These are phyloP conservation scores for Propithecus perrieri DNA, from an alignment of 2,797 vertebrate species.

Conservation along the genomic window DNA sequence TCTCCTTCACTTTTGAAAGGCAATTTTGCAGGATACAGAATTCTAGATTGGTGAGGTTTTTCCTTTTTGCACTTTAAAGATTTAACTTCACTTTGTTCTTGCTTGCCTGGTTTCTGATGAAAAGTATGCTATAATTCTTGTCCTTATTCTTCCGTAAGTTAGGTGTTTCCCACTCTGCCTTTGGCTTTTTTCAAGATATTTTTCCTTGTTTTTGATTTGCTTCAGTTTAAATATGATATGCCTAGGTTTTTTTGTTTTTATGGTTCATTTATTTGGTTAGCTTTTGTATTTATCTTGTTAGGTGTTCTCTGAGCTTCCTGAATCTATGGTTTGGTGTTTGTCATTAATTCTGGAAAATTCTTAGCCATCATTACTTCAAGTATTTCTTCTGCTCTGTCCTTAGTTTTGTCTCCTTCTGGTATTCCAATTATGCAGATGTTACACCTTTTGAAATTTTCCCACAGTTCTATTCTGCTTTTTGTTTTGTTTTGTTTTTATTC, in stretches of 20 bases:
- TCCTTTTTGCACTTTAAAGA: not conserved
- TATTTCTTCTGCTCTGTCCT: not conserved
- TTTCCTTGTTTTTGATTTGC: not conserved
- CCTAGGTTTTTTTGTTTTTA: not conserved
- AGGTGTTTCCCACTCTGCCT: not conserved
- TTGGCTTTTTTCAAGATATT: not conserved
- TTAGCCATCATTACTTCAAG: not conserved
- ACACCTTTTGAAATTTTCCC: not conserved
- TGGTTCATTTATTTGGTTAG: not conserved
- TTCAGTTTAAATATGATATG: not conserved
- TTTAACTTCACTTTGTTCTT: not conserved
- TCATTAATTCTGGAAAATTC: not conserved
- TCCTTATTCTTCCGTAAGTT: not conserved
- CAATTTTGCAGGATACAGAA: not conserved
- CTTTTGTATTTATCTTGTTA: not conserved
- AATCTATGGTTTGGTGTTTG: not conserved
- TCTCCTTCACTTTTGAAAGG: not conserved
- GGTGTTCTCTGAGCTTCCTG: not conserved
- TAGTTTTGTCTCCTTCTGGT: not conserved
- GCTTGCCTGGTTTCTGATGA: not conserved
- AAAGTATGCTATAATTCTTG: not conserved
- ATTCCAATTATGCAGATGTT: not conserved
- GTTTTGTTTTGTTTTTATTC: not conserved
- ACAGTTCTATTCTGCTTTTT: not conserved
- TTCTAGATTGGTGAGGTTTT: not conserved